Conservation (phyloP, 2,113 vertebrate species). For the Oreotrochilus melanogaster region DNA sequence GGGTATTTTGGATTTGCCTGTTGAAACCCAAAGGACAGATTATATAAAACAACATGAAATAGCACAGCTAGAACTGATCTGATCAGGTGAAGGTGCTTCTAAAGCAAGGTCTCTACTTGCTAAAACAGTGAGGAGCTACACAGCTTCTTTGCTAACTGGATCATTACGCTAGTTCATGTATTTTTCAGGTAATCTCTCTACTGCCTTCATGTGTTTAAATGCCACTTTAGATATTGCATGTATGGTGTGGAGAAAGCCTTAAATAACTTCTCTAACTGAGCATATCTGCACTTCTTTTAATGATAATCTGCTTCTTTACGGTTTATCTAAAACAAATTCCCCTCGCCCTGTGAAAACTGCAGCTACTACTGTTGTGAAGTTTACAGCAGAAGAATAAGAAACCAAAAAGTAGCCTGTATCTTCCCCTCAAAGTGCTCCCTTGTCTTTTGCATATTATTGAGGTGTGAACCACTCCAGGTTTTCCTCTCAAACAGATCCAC, state of each 20-base stretch:
- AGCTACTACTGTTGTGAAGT: neutral
- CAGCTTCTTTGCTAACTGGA: neutral
- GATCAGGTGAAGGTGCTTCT: neutral
- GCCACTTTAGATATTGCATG: neutral
- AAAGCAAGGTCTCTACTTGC: neutral
- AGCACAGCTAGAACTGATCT: neutral
- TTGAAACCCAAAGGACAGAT: neutral
- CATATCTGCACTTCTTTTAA: neutral
- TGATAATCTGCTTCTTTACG: neutral
- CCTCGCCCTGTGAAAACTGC: neutral
- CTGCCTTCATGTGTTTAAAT: neutral
- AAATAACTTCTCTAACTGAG: neutral
- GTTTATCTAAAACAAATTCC: neutral
- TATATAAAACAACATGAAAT: neutral
- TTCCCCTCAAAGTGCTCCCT: neutral
- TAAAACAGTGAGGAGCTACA: neutral
- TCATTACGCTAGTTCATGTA: neutral
- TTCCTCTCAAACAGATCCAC: neutral
- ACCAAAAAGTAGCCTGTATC: fast-evolving
- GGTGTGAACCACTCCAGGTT: neutral
- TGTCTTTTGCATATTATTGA: neutral
- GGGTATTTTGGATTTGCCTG: neutral
- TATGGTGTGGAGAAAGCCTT: neutral
- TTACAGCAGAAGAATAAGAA: neutral
- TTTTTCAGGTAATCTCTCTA: slow-evolving; percentile 27